Base-by-base conservation (phyloP, 2,888 invertebrate genomes). In the Cosmia pyralina region DNA sequence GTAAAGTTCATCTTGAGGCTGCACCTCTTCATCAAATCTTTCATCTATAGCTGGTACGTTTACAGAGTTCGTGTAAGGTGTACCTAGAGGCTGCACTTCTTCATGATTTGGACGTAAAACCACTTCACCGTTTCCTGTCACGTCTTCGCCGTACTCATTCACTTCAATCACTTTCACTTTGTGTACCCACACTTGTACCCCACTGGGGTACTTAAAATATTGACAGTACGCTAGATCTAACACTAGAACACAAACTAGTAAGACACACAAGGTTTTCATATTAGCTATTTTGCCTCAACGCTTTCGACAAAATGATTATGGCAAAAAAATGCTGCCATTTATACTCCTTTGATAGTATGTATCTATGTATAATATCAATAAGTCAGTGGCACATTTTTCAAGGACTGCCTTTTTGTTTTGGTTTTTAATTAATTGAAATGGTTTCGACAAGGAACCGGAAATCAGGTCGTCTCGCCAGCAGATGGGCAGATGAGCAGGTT, bases 151-250 rank as follows among this genome's bases (percentile, higher is more conserved):
- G 4, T 38, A 15, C 57, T 75, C 44, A n/a, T 68, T 50, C 8
- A 82, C 78, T 69, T 80, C 73, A 10, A 55, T 7, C 50, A 82
- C 69, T 48, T 58, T 8, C 0, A 80, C 68, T 38, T 66, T 69
- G 5, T 82, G 44, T n/a, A 72, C n/a, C 83, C 72, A 82, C 41
- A 80, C 65, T 72, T 79, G 11, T 19, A 77, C 72, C 1, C 65
- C 77, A 46, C 38, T 69, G 6, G 82, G 72, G 50, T 70, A 69
- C 5, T 19, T 60, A 7, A 69, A 52, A n/a, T 81, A 72, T 6
- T 38, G 65, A 50, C 79, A 69, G 65, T 22, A 34, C 5, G 41
- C 46, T n/a, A 72, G 11, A 17, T 65, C 46, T 15, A 78, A 15
- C 3, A 52, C 7, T 13, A 77, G 1, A 22, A 41, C 11, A 77